Evolutionary conservation across 2,113 vertebrate genomes (phyloP).

Genomic region (Bos indicus): DNA sequence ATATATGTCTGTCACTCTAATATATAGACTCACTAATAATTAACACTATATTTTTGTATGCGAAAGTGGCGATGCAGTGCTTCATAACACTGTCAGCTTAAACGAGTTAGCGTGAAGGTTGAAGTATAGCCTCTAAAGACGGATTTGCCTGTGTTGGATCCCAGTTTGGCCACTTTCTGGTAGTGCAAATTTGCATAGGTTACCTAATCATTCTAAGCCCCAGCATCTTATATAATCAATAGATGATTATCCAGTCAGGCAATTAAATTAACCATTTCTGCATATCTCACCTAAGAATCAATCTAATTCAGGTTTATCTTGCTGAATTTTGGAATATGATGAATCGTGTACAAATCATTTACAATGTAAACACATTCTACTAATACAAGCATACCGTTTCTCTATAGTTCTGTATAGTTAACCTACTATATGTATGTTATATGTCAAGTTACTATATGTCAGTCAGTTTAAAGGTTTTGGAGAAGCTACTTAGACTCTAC

Average conservation of each 20-base stretch:
- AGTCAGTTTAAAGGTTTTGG: not conserved
- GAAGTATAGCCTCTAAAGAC: not conserved
- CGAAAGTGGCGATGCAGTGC: not conserved
- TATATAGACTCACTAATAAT: not conserved
- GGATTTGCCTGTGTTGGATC: not conserved
- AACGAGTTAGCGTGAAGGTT: not conserved
- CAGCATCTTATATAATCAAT: not conserved
- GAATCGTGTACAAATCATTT: not conserved
- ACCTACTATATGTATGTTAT: not conserved
- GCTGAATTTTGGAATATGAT: not conserved
- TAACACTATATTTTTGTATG: not conserved
- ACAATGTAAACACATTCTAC: not conserved
- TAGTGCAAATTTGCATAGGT: no score
- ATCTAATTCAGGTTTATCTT: not conserved
- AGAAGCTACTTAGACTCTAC: not conserved
- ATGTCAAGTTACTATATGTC: not conserved
- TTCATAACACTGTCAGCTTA: not conserved
- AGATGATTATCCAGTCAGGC: not conserved
- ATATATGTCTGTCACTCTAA: not conserved
- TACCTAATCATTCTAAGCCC: not conserved
- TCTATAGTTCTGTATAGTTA: not conserved
- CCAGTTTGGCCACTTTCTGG: not conserved
- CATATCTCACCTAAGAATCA: not conserved
- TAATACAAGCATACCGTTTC: not conserved
- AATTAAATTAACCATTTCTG: not conserved